Conservation (phyloP, 2,888 invertebrate species). For the Galerucella nymphaeae region DNA sequence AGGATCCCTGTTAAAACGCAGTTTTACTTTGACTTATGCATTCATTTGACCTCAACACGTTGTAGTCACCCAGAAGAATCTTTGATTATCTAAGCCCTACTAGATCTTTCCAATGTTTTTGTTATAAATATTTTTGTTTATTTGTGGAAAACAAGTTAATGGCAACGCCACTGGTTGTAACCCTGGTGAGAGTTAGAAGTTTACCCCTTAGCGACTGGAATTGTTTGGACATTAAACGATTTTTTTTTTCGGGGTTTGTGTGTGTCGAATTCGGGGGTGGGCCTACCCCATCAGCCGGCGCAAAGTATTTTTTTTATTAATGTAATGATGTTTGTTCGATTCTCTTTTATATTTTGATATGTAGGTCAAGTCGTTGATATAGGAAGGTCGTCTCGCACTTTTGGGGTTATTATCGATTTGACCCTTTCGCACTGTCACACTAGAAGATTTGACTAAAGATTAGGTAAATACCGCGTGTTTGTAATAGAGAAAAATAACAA, state of each 20-base stretch:
- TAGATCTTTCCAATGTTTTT: background rate
- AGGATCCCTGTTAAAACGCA: too few relatives aligned
- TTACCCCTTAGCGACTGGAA: conserved; percentile 35
- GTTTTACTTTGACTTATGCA: too few relatives aligned
- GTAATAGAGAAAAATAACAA: too few relatives aligned
- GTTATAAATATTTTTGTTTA: conserved; percentile 7
- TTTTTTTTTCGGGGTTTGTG: conserved; percentile 22
- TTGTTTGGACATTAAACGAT: conserved; percentile 38
- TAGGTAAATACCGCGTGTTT: too few relatives aligned
- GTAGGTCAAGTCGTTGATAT: conserved; percentile 36
- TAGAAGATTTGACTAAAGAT: background rate
- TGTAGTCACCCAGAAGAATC: too few relatives aligned
- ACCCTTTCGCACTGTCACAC: conserved; percentile 3
- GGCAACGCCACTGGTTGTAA: conserved; percentile 28
- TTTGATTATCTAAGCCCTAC: too few relatives aligned
- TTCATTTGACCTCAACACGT: too few relatives aligned
- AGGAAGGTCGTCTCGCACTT: conserved; percentile 35
- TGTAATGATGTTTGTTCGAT: conserved; percentile 38
- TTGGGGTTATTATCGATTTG: conserved; percentile 35
- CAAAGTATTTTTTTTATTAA: conserved; percentile 34
- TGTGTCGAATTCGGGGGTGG: conserved; percentile 25
- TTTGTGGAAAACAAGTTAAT: background rate
- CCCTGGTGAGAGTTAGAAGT: conserved; percentile 37
- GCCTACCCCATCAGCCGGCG: conserved; percentile 15
- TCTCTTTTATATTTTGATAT: conserved; percentile 37